Evolutionary conservation across 2,888 invertebrate genomes (phyloP), one percentile per base, ranked within the genome.

Genomic region (Apodemia duryi): DNA sequence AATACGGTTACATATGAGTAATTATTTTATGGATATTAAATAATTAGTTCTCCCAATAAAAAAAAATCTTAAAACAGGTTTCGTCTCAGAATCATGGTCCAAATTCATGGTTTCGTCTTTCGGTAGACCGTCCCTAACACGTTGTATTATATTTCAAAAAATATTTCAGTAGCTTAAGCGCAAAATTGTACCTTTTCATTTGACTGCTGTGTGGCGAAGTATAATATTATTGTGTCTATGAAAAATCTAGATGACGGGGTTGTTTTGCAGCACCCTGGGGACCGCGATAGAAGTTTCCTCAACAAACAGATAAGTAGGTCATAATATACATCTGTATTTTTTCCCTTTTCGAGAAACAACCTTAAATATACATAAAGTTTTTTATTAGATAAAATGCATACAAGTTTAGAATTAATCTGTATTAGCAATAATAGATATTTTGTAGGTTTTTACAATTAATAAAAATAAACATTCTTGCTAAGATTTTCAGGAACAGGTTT

Each of bases 311-410:
- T 57, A 52, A 52, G 52, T 52, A 52, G 28, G 28, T 52, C 52
- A 52, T 52, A 57, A 57, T 57, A 57, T 57, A 57, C 32, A 57
- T 57, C 57, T 57, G 32, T 32, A 57, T 57, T 57, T 57, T 57
- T 57, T 57, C 57, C 57, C 32, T 57, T 57, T 32, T 10, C 57
- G 32, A 57, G 57, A 57, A 57, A 57, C 32, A 13, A 32, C 32
- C 32, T 32, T 32, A 57, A 32, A 57, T 32, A 57, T 32, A 32
- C 11, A 13, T 7, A 54, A 54, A 57, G 13, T 11, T 57, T 57
- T 32, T 57, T 54, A 57, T 57, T 57, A 57, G 13, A 57, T 32
- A 57, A 57, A 57, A 13, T 57, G 32, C 5, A 13, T 13, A 32
- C 10, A 57, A 32, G 32, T 54, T 54, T 54, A 21, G 9, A 54